Base-by-base conservation (phyloP, 2,113 vertebrate genomes). In the Sylvicapra grimmia region DNA sequence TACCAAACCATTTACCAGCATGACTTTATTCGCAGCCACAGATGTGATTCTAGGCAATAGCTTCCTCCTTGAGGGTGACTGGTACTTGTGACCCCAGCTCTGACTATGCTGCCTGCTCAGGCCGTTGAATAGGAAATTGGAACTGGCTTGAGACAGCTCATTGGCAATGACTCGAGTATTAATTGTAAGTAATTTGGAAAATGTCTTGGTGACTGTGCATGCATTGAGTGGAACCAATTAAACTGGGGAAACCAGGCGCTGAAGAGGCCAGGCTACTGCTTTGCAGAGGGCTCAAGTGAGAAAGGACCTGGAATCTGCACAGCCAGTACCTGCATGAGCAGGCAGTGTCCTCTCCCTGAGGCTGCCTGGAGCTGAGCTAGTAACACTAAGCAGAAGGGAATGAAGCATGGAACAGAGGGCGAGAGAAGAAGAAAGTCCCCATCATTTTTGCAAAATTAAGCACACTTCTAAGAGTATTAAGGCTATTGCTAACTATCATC, bases 401-500 rank as follows among this genome's bases (percentile, higher is more conserved):
- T 51, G 61, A 87, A 96, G 95, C 98, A 92, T 93, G 90, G 93
- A 94, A 94, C 96, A 96, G 56, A 51, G 72, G 9, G 96, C 97
- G 93, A 93, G 93, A 96, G 72, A 89, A 85, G 83, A 97, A 90
- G 86, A 95, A 98, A 95, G 8, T 87, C 40, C 80, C 97, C 97
- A 92, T 97, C 98, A 98, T 97, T 98, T 98, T 98, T 98, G 79
- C 84, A 59, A 97, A 98, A 98, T 98, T 97, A 98, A 98, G 97
- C 92, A 96, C 83, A 63, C 95, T 98, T 98, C 68, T 96, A 96
- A 51, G 54, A 98, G 98, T 80, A 82, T 92, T 84, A 94, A 96
- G 98, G 97, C 94, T 96, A 98, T 97, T 98, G 98, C 97, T 97
- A 97, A 94, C 97, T 97, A 98, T 99, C 98, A 98, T 97, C 97